Evolutionary conservation across 2,797 vertebrate species (phyloP).

Genomic region (Siniperca scherzeri): DNA sequence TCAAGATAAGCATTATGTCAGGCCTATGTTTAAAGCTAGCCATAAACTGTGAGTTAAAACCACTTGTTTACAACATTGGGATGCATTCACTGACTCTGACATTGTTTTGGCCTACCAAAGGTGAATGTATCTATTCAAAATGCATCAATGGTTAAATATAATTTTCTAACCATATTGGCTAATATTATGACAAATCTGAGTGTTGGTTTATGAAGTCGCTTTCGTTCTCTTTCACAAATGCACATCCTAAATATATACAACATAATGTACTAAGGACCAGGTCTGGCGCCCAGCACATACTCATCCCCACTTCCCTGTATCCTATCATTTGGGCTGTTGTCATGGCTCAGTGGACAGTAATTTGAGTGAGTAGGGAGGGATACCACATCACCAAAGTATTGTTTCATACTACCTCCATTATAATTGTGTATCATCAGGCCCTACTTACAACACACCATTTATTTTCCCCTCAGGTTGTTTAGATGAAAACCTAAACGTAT

Average conservation of each 20-base stretch:
- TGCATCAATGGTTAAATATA: neutral
- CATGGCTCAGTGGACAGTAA: slow-evolving; percentile 40
- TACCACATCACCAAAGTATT: slow-evolving; percentile 44
- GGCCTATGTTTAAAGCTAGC: neutral
- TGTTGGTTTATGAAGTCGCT: neutral
- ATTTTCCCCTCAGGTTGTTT: slow-evolving; percentile 38
- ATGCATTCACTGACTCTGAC: slow-evolving; percentile 11
- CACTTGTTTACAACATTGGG: neutral
- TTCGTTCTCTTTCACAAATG: slow-evolving; percentile 14
- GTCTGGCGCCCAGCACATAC: slow-evolving; percentile 13
- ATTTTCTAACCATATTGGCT: slow-evolving; percentile 3
- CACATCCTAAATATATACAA: slow-evolving; percentile 34
- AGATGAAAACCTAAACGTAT: slow-evolving; percentile 18
- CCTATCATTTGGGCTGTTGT: slow-evolving; percentile 58
- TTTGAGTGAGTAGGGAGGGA: slow-evolving; percentile 47
- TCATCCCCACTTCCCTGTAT: slow-evolving; percentile 35
- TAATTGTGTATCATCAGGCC: slow-evolving; percentile 44
- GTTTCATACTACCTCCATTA: slow-evolving; percentile 40
- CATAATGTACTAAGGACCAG: slow-evolving; percentile 2
- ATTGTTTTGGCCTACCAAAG: neutral
- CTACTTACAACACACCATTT: slow-evolving; percentile 26
- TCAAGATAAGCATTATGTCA: neutral
- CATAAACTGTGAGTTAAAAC: neutral
- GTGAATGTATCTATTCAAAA: neutral
- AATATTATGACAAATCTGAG: neutral